phyloP scores from a whole-genome alignment of 2,113 vertebrate genomes.

The Psettodes erumei region DNA sequence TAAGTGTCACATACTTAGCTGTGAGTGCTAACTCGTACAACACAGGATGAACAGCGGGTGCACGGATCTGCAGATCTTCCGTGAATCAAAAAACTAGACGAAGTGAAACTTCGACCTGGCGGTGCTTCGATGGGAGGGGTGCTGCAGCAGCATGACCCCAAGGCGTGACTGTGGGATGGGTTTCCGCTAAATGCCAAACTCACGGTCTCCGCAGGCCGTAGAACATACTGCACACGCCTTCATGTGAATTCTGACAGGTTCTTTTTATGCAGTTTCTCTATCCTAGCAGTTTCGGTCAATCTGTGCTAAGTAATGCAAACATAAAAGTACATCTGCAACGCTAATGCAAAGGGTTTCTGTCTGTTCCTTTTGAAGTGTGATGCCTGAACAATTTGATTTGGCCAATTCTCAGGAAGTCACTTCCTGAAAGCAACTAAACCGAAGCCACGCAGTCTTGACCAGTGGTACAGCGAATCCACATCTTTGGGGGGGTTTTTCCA shows the following conservation, averaged over 20 bases:
- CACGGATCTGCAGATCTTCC: too few species aligned
- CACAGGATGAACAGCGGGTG: too few species aligned
- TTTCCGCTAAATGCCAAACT: neutral
- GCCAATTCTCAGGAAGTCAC: conserved; percentile 51
- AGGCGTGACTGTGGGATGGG: neutral
- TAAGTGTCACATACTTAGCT: too few species aligned
- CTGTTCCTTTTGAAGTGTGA: conserved; percentile 68
- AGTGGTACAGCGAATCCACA: conserved; percentile 12
- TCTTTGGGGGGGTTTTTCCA: neutral
- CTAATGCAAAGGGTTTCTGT: conserved; percentile 47
- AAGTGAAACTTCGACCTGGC: too few species aligned
- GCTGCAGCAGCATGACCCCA: neutral
- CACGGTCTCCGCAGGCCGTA: neutral
- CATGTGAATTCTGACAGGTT: too few species aligned
- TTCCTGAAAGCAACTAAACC: conserved; percentile 57
- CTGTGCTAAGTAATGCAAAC: conserved; percentile 38
- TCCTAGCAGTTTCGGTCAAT: conserved; percentile 5
- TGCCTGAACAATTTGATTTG: conserved; percentile 70
- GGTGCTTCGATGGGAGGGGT: too few species aligned
- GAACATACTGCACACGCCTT: neutral
- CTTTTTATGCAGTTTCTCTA: too few species aligned
- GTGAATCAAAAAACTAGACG: neutral
- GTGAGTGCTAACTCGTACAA: neutral
- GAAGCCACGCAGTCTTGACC: conserved; percentile 43
- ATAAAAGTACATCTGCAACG: conserved; percentile 24